Conservation (phyloP, 2,113 vertebrate species). For the Circaetus cinerascens region DNA sequence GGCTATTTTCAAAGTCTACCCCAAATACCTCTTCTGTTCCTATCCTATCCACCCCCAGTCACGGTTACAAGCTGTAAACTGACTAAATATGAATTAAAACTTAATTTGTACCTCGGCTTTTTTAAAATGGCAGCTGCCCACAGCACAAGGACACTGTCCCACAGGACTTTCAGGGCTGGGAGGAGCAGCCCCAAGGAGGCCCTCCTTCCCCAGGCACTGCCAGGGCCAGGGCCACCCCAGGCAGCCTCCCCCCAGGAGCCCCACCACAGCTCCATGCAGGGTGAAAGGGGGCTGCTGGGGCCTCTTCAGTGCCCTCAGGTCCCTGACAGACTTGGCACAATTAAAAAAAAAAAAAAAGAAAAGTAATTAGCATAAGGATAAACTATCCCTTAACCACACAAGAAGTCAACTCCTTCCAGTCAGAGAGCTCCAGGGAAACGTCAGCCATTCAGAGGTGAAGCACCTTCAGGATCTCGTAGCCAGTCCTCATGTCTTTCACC, state of each 20-base stretch:
- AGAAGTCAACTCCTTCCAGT: fast-evolving
- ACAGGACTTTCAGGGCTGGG: background rate
- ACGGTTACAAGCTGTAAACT: background rate
- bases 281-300: background rate
- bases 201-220: background rate
- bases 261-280: background rate
- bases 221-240: fast-evolving
- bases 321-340: background rate
- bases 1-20: background rate
- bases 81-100: background rate
- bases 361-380: fast-evolving
- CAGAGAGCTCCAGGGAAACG: background rate
- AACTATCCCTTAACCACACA: no score
- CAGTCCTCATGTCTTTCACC: background rate
- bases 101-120: background rate
- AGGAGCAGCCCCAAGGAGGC: background rate
- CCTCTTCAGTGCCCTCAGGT: background rate
- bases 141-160: fast-evolving
- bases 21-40: background rate
- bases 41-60: background rate
- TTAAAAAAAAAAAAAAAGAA: background rate
- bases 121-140: fast-evolving
- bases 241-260: background rate
- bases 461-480: background rate
- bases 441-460: background rate